These are phyloP conservation scores for Tyto alba DNA, from an alignment of 2,113 vertebrate genomes.

Conservation along the genomic window DNA sequence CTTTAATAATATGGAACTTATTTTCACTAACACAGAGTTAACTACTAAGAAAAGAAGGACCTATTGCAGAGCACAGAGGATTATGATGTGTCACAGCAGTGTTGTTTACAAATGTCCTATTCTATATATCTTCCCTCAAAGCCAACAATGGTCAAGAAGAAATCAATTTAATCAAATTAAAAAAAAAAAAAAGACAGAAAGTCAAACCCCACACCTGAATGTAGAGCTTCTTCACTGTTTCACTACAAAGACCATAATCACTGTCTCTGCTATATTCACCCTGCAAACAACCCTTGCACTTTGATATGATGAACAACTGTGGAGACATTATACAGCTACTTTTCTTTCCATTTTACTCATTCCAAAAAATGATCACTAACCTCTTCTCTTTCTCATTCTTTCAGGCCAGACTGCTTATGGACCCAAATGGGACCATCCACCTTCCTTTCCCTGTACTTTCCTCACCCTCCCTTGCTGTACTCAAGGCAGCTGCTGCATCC, in stretches of 20 bases:
- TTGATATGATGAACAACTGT: background rate
- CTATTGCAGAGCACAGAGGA: background rate
- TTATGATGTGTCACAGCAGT: background rate
- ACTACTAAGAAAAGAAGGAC: background rate
- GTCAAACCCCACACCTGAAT: background rate
- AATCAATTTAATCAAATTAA: background rate
- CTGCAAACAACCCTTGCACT: background rate
- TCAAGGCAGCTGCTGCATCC: background rate
- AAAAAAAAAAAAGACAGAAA: background rate
- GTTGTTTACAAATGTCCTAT: background rate
- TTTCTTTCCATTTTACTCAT: background rate
- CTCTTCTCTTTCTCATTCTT: background rate
- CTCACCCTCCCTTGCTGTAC: background rate
- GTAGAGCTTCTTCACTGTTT: background rate
- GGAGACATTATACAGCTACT: background rate
- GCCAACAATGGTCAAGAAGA: background rate
- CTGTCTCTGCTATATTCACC: background rate
- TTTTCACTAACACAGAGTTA: background rate
- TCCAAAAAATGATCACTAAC: background rate
- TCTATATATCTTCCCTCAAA: background rate
- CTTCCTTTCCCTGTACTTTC: background rate
- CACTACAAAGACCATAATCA: background rate
- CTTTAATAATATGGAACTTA: slow-evolving; percentile 18
- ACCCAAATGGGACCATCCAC: background rate
- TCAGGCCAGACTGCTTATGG: background rate